Percentiles rank a stretch among this genome's conserved stretches.
Evolutionary conservation across 2,113 vertebrate genomes (phyloP).

Genomic region (Coptodon bakossiorum): DNA sequence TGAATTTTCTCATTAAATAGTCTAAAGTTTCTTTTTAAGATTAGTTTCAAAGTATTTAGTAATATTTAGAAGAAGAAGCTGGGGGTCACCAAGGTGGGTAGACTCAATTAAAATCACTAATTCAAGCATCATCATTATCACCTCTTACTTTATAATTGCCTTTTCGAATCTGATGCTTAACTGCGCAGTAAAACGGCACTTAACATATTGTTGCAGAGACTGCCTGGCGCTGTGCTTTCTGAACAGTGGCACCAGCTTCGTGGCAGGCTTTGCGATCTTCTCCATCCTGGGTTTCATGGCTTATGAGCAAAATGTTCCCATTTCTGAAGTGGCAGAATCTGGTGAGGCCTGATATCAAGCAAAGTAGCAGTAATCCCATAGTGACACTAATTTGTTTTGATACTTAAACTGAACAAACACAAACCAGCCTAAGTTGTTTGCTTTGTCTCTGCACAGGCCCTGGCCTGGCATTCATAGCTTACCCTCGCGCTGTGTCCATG

Average conservation of each 20-base stretch:
- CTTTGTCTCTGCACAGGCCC: slow-evolving; percentile 74
- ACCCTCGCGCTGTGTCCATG: slow-evolving; percentile 92
- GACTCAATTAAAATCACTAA: neutral
- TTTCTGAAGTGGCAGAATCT: slow-evolving; percentile 89
- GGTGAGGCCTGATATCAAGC: slow-evolving; percentile 70
- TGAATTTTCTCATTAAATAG: neutral
- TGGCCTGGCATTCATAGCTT: slow-evolving; percentile 94
- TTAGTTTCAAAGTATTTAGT: rapidly evolving
- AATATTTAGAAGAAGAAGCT: neutral
- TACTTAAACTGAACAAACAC: no score
- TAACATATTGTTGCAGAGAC: slow-evolving; percentile 72
- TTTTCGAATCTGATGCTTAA: neutral
- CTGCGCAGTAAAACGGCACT: rapidly evolving
- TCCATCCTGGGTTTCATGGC: slow-evolving; percentile 98
- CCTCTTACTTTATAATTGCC: neutral
- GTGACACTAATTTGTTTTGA: neutral
- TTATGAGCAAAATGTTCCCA: slow-evolving; percentile 87
- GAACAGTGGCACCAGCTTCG: slow-evolving; percentile 92
- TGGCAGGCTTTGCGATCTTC: slow-evolving; percentile 95
- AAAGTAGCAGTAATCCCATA: neutral
- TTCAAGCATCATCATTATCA: neutral
- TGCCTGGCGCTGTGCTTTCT: slow-evolving; percentile 87
- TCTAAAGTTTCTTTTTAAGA: neutral
- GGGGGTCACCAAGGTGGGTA: neutral
- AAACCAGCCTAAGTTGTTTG: no score